Evolutionary conservation across 2,797 vertebrate species (phyloP), one percentile per base, ranked within the genome.

Genomic region (Kryptopterus vitreolus): DNA sequence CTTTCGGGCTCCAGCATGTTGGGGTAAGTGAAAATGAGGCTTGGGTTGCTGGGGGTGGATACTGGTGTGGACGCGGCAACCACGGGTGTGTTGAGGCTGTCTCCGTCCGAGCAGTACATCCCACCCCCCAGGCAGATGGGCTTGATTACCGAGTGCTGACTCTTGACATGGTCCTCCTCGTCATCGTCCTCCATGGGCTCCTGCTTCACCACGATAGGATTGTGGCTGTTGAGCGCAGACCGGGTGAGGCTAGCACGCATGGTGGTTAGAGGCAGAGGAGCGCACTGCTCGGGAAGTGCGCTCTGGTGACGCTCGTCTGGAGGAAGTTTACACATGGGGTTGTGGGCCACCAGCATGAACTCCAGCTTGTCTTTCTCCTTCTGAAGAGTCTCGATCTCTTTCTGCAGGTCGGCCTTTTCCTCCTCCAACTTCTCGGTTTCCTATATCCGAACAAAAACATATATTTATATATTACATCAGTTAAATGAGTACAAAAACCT

Each of bases 341-440:
- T 96, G 61, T 99, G 98, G 76, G 98, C 98, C 29, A 99, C 97
- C 85, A 99, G 88, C 96, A 99, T 97, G 91, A 99, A 99, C 88
- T 98, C 97, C 91, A 99, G 91, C 91, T 98, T 99, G 89, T 99
- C 98, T 85, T 98, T 99, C 92, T 99, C 98, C 84, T 99, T 99
- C 91, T 98, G 96, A 80, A 99, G 90, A 70, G 90, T 95, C 46
- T 98, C 97, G 0, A 99, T 99, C 92, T 99, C 98, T 52, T 99
- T 99, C 91, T 99, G 97, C 82, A 99, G 91, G 76, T 96, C 96
- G 0, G 98, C 96, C 81, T 99, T 99, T 83, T 98, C 97, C 79
- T 98, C 97, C 88, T 99, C 98, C 85, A 99, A 92, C 86, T 98
- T 96, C 88, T 99, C 98, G 0, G 98, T 99, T 89, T 99, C 97